A percentile compares a stretch with the other conserved stretches of the same genome.
These are phyloP conservation scores for Lucinisca nassula DNA, from an alignment of 2,888 invertebrate species.

Conservation along the genomic window DNA sequence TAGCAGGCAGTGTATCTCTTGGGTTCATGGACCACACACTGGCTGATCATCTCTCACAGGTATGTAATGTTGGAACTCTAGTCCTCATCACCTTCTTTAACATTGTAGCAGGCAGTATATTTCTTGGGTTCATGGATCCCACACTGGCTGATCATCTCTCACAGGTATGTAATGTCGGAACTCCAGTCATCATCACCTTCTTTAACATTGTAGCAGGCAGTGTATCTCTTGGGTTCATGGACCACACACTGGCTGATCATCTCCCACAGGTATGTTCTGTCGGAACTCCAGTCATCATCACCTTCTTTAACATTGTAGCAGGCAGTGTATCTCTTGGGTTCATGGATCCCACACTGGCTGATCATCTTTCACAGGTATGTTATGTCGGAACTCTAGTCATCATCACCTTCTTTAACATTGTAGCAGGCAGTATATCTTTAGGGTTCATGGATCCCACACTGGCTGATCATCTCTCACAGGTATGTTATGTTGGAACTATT, in stretches of 20 bases:
- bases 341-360: slow-evolving; percentile 95
- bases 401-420: slow-evolving; percentile 92
- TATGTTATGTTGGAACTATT: no score
- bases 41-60: slow-evolving; percentile 93
- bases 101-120: no score
- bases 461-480: slow-evolving; percentile 93
- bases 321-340: slow-evolving; percentile 94
- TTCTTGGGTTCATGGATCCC: no score
- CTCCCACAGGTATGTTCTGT: background rate
- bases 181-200: slow-evolving; percentile 92
- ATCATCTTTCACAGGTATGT: slow-evolving; percentile 91
- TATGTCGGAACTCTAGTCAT: slow-evolving; percentile 91
- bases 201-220: slow-evolving; percentile 92
- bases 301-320: slow-evolving; percentile 92
- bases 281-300: slow-evolving; percentile 92
- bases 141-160: no score
- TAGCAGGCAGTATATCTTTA: slow-evolving; percentile 92
- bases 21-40: slow-evolving; percentile 96
- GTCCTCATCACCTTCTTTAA: no score
- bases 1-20: slow-evolving; percentile 92
- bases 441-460: slow-evolving; percentile 96
- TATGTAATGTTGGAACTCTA: no score
- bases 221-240: slow-evolving; percentile 90
- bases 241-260: no score
- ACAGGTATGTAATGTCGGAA: no score